Base-by-base conservation (phyloP, 2,888 invertebrate genomes). In the Temnothorax unifasciatus region DNA sequence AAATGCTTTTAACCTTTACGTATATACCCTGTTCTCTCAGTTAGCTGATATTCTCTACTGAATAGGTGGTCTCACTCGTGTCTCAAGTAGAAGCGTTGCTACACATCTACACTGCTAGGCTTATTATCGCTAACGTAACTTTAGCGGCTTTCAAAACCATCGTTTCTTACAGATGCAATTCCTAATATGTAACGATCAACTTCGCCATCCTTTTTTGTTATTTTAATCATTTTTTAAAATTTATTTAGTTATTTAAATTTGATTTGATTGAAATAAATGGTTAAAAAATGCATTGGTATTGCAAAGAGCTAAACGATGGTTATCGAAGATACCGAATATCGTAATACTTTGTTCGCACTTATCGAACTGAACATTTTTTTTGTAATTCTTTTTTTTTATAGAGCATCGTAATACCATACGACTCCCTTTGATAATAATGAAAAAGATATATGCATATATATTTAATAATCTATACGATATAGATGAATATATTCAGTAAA, bases 361-460 rank as follows among this genome's bases (percentile, higher is more conserved):
- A 75, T 82, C 68, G 61, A 63, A 68, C 34, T 66, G 74, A 84
- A 83, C 54, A 44, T 76, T 85, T 83, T 82, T 34, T 68, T 83
- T 82, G 50, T 57, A 13, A n/a, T 66, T 47, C 1, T 83, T 83
- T 84, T 88, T 76, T 83, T 74, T 63, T 57, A 52, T 15, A 34
- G 47, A 83, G 47, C 57, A 29, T 77, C 41, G 52, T 13, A 13
- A 77, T 25, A 54, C 18, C 54, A 54, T 18, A 73, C 15, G 34
- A 38, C 21, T 79, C 21, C 18, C 15, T 71, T 57, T 69, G 34
- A 81, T 57, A 44, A 29, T 77, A 68, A 64, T 69, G 61, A 89
- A 13, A 86, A 41, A 86, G 82, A 82, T 89, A 84, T 92, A 91
- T 92, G 92, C 92, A 91, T 88, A 85, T 86, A 91, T 81, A 87